These are phyloP conservation scores for Ectemnius continuus DNA, from an alignment of 2,888 invertebrate species.

Conservation along the genomic window DNA sequence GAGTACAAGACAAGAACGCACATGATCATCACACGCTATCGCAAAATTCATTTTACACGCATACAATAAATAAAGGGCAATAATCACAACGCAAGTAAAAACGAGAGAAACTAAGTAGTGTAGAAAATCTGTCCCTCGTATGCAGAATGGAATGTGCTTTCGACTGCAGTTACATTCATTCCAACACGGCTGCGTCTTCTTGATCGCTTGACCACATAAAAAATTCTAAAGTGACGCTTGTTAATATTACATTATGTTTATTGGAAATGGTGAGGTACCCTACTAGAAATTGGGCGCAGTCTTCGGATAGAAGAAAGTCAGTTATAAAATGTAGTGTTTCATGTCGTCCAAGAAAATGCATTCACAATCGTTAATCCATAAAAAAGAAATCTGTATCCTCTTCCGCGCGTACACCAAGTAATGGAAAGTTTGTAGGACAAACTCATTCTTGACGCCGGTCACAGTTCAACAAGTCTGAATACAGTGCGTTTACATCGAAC, in stretches of 20 bases:
- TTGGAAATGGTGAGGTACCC: slow-evolving; percentile 20
- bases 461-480: slow-evolving; percentile 7
- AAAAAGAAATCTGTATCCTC: slow-evolving; percentile 11
- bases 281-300: slow-evolving; percentile 34
- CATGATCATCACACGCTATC: slow-evolving; percentile 11
- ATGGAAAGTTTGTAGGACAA: slow-evolving; percentile 74
- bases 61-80: slow-evolving; percentile 57
- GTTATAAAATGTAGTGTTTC: slow-evolving; percentile 14
- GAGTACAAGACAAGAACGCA: neutral
- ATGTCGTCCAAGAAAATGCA: slow-evolving; percentile 1
- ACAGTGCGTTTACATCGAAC: no score
- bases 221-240: slow-evolving; percentile 3
- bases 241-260: neutral
- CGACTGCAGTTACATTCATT: slow-evolving; percentile 16
- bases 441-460: slow-evolving; percentile 71
- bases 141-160: slow-evolving; percentile 55
- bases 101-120: slow-evolving; percentile 57
- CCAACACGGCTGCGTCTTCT: neutral
- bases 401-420: slow-evolving; percentile 65
- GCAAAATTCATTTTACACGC: slow-evolving; percentile 30
- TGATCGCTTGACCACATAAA: neutral
- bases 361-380: slow-evolving; percentile 11
- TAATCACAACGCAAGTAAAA: slow-evolving; percentile 60
- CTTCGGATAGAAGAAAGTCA: slow-evolving; percentile 35
- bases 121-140: slow-evolving; percentile 44